phyloP scores from a whole-genome alignment of 2,888 invertebrate species.

The Tortricodes alternella region DNA sequence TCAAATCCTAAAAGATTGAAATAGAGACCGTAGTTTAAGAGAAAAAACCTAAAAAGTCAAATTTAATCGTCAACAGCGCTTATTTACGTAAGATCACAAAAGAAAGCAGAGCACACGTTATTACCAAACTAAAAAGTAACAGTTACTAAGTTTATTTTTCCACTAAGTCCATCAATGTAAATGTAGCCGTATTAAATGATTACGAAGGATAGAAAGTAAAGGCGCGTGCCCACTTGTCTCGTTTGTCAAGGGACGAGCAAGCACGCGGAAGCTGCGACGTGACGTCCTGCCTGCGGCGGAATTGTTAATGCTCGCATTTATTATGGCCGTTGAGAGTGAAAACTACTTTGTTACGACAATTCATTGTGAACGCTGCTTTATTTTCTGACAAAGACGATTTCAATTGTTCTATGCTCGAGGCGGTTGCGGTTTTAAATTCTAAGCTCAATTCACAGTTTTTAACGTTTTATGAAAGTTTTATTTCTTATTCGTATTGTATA shows the following conservation, averaged over 20 bases:
- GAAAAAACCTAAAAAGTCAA: no score
- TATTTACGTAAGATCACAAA: neutral
- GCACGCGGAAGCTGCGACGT: constrained; percentile 69
- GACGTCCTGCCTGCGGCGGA: constrained; percentile 66
- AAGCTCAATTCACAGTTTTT: neutral
- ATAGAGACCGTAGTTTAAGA: no score
- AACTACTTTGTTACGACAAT: constrained; percentile 55
- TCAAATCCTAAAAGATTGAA: no score
- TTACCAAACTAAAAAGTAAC: neutral
- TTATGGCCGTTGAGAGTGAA: constrained; percentile 70
- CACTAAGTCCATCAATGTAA: neutral
- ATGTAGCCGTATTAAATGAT: neutral
- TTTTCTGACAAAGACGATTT: constrained; percentile 27
- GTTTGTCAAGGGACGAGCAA: constrained; percentile 49
- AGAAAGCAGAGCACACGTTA: neutral
- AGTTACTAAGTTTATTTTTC: neutral
- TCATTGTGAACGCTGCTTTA: constrained; percentile 45
- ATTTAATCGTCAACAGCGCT: neutral
- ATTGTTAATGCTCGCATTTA: constrained; percentile 67
- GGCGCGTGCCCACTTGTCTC: constrained; percentile 35
- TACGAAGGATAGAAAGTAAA: constrained; percentile 33
- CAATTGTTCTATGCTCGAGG: no score
- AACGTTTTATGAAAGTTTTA: neutral
- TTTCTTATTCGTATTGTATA: no score
- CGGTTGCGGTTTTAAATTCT: neutral